These are phyloP conservation scores for Amblyjoppa fuscipennis DNA, from an alignment of 2,888 invertebrate genomes.

Conservation along the genomic window DNA sequence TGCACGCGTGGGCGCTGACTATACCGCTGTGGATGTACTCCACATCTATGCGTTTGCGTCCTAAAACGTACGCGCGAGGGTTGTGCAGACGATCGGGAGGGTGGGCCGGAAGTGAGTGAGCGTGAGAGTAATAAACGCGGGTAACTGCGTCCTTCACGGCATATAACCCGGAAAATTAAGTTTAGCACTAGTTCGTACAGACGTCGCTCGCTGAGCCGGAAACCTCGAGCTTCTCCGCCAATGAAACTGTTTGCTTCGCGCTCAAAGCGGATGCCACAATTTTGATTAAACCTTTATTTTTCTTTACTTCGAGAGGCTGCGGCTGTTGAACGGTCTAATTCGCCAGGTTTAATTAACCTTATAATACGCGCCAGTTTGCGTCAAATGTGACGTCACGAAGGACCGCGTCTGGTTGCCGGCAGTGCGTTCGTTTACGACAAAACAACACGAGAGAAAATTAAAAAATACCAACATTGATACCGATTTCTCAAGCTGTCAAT, in stretches of 20 bases:
- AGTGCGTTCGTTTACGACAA: too few species aligned
- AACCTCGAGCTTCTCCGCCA: constrained; percentile 17
- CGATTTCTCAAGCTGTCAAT: too few species aligned
- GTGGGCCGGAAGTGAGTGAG: background rate
- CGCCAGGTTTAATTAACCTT: too few species aligned
- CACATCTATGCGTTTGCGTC: constrained; percentile 9
- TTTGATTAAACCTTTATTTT: background rate
- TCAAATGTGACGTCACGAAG: too few species aligned
- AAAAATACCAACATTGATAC: too few species aligned
- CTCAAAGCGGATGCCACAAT: background rate
- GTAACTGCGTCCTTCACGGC: constrained; percentile 29
- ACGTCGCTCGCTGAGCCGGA: constrained; percentile 8
- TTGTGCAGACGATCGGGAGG: background rate
- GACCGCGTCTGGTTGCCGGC: too few species aligned
- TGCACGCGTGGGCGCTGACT: constrained; percentile 17
- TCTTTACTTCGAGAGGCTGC: too few species aligned
- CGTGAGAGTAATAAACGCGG: constrained; percentile 32
- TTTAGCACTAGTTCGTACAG: constrained; percentile 25
- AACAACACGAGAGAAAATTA: background rate
- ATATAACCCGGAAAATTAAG: constrained; percentile 49
- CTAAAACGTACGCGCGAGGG: constrained; percentile 8
- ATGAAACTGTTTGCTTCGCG: constrained; percentile 16
- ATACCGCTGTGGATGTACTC: constrained; percentile 1
- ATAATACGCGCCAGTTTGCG: too few species aligned
- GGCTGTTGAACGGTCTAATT: too few species aligned